Percentiles rank a stretch among this genome's conserved stretches.
These are phyloP conservation scores for Macaca fascicularis DNA, from an alignment of 2,113 vertebrate species.

Conservation along the genomic window T2T-MFA8v1.1 NC_088395.1:28725501-28726000, in stretches of 20 bases:
- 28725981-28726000: background rate
- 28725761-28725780: background rate
- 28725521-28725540: no score
- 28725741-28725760: background rate
- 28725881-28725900: background rate
- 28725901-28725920: background rate
- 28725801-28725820: background rate
- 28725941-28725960: background rate
- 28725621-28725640: background rate
- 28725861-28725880: background rate
- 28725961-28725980: background rate
- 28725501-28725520: no score
- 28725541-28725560: no score
- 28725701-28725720: background rate
- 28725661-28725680: background rate
- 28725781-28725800: background rate
- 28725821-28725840: background rate
- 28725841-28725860: background rate
- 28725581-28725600: no score
- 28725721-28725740: background rate
- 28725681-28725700: background rate
- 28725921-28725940: background rate
- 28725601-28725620: no score
- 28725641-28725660: background rate
- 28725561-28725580: no score